phyloP scores from a whole-genome alignment of 2,797 vertebrate genomes.

The Fratercula arctica region DNA sequence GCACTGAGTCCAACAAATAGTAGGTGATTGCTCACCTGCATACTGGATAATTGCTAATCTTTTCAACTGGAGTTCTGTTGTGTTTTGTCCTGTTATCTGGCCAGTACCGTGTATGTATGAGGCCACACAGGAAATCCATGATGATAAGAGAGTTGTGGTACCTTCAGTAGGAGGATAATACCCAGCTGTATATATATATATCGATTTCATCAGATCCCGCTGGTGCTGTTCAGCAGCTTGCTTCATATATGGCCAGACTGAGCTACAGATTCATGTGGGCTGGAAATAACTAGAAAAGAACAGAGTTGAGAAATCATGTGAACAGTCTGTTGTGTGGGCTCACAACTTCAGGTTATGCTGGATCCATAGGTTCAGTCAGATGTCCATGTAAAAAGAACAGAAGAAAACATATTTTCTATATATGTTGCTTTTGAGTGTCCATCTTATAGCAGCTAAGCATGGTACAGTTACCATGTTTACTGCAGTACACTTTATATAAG shows the following conservation, averaged over 20 bases:
- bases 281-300: conserved; percentile 44
- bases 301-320: conserved; percentile 3
- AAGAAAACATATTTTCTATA: neutral
- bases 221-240: conserved; percentile 53
- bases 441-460: neutral
- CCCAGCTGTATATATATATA: neutral
- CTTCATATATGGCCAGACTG: neutral
- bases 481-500: neutral
- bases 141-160: conserved; percentile 23
- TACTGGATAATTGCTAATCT: conserved; percentile 6
- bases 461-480: neutral
- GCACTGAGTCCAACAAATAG: neutral
- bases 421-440: neutral
- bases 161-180: conserved; percentile 53
- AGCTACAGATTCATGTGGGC: conserved; percentile 23
- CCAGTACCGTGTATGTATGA: neutral
- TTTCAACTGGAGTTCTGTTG: neutral
- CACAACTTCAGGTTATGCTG: neutral
- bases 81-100: conserved; percentile 15
- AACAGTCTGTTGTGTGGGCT: neutral
- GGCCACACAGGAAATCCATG: conserved; percentile 12
- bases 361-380: neutral
- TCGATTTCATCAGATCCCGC: conserved; percentile 46
- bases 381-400: neutral
- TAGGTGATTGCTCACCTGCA: neutral